phyloP scores from a whole-genome alignment of 2,113 vertebrate species.

The Arenaria interpres region DNA sequence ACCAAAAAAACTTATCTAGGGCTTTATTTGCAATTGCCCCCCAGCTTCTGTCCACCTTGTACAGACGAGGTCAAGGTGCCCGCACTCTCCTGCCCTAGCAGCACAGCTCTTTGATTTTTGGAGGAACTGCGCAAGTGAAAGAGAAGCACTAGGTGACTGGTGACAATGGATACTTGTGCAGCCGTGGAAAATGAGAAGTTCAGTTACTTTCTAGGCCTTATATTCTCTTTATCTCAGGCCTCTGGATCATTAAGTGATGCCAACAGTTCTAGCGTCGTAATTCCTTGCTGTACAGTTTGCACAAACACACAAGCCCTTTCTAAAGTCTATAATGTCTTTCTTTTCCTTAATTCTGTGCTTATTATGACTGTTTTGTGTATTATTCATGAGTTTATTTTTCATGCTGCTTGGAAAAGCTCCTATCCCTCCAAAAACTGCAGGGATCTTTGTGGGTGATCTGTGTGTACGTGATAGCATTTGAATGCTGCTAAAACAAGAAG shows the following conservation, averaged over 20 bases:
- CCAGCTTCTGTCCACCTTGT: not conserved
- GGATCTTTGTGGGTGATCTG: not conserved
- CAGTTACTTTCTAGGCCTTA: not conserved
- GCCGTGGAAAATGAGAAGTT: not conserved
- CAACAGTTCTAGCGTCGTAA: not conserved
- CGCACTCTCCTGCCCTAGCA: not conserved
- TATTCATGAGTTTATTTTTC: not conserved
- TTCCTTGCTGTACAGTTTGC: not conserved
- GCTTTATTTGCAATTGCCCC: not conserved
- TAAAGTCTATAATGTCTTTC: not conserved
- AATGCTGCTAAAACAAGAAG: not conserved
- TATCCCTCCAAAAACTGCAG: not conserved
- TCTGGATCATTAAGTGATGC: not conserved
- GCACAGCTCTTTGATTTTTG: fast-evolving
- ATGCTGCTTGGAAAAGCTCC: not conserved
- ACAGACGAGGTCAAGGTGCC: not conserved
- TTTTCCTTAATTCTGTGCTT: not conserved
- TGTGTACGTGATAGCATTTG: fast-evolving
- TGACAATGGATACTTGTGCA: not conserved
- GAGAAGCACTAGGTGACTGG: not conserved
- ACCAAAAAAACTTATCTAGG: not conserved
- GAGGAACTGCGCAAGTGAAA: not conserved
- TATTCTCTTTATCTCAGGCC: not conserved
- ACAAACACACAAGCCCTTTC: not conserved
- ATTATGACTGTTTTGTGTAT: not conserved